Evolutionary conservation across 1,140 invertebrate species (phyloP), one percentile per base, ranked within the genome.

Genomic region (Zophobas atratus): DNA sequence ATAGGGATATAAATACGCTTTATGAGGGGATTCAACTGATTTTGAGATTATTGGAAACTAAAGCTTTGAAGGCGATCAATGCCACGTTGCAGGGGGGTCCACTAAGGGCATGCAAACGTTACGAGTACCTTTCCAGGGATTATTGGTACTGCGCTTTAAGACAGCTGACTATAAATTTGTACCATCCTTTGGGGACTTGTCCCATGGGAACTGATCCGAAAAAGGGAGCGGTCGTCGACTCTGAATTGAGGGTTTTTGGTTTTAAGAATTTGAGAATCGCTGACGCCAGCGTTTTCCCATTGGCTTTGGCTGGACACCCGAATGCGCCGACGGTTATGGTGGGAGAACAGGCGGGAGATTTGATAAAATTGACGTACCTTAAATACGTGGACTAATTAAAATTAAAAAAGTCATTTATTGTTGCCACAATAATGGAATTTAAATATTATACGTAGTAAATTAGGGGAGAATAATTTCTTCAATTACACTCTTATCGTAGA

Each of bases 321-420:
- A 88, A 86, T 72, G 89, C 88, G 1, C 87, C 89, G 5, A 82
- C 86, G 8, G 87, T 90, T 77, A 91, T 92, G 91, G 89, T 92
- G 75, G 91, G 86, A 1, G 90, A 91, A 78, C 91, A 90, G 80
- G 88, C 85, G 34, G 84, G 89, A 0, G 88, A 90, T 78, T 85
- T 91, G 82, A 89, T 92, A 6, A 49, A 70, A 49, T 3, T 46
- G 3, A 46, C 3, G 3, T 46, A 46, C 20, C 20, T 20, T 20
- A 20, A 20, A 20, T 20, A 20, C 20, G 20, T 20, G 20, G 20
- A 20, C 20, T 20, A 20, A 20, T 20, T 20, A 20, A 20, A 20
- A 20, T 20, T 20, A 20, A 20, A 20, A 20, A 20, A 20, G 20
- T 20, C 20, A 20, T 20, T 20, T 20, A 20, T 20, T 20, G 20